These are phyloP conservation scores for Pammene aurita DNA, from an alignment of 2,888 invertebrate species.

Conservation along the genomic window DNA sequence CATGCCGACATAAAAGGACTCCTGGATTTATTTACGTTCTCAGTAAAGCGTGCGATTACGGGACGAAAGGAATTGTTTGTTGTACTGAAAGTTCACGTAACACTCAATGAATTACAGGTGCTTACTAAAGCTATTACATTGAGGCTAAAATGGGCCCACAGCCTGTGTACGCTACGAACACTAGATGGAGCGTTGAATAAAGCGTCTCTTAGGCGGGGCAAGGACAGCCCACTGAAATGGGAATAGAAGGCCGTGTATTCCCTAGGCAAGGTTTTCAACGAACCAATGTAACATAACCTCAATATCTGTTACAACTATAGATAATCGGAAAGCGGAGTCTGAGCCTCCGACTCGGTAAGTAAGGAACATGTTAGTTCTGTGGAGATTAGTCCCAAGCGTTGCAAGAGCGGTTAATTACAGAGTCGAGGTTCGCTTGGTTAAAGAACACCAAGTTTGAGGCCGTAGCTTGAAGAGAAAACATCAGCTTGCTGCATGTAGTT, in stretches of 20 bases:
- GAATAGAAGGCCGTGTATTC: constrained; percentile 21
- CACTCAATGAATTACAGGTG: background rate
- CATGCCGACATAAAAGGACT: background rate
- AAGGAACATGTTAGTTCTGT: constrained; percentile 9
- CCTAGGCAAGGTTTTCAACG: background rate
- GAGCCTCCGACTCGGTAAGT: background rate
- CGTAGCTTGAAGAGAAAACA: constrained; percentile 13
- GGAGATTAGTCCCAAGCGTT: constrained; percentile 25
- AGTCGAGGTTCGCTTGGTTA: constrained; percentile 14
- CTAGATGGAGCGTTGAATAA: constrained; percentile 34
- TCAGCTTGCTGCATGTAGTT: no score
- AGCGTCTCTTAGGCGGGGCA: constrained; percentile 26
- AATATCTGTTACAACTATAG: background rate
- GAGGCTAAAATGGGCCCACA: constrained; percentile 10
- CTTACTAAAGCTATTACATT: background rate
- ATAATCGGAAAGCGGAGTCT: background rate
- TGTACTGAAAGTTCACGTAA: background rate
- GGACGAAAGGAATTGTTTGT: background rate
- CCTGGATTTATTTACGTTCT: background rate
- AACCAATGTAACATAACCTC: background rate
- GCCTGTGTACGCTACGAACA: constrained; percentile 39
- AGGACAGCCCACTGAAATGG: constrained; percentile 28
- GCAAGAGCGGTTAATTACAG: constrained; percentile 24
- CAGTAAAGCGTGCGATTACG: background rate
- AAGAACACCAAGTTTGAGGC: constrained; percentile 17